phyloP scores from a whole-genome alignment of 2,113 vertebrate species.

The Brachyhypopomus gauderio region DNA sequence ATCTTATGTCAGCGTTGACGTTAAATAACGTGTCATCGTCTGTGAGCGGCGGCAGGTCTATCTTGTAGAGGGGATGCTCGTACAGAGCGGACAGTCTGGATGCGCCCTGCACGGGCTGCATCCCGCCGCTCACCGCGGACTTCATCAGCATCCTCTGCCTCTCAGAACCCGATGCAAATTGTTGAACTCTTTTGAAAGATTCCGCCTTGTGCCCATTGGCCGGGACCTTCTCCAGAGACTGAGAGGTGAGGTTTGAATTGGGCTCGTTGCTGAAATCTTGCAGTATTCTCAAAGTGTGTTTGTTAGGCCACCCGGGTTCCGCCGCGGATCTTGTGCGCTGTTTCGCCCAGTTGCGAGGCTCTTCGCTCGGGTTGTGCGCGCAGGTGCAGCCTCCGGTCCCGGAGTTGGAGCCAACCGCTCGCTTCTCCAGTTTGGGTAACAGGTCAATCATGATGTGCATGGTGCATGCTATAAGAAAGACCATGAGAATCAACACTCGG shows the following conservation, averaged over 20 bases:
- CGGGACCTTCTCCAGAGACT: slow-evolving; percentile 80
- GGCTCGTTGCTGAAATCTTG: slow-evolving; percentile 94
- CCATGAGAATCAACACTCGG: slow-evolving; percentile 85
- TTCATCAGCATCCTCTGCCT: slow-evolving; percentile 52
- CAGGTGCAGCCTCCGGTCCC: slow-evolving; percentile 79
- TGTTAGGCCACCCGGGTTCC: slow-evolving; percentile 86
- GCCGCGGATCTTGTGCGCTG: slow-evolving; percentile 54
- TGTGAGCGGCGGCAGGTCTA: slow-evolving; percentile 73
- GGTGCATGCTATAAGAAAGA: slow-evolving; percentile 88
- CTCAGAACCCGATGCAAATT: slow-evolving; percentile 46
- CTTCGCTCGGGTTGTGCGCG: slow-evolving; percentile 71
- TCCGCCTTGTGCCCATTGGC: slow-evolving; percentile 64
- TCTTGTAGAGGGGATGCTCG: slow-evolving; percentile 83
- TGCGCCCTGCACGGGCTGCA: slow-evolving; percentile 42
- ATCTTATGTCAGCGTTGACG: slow-evolving; percentile 88
- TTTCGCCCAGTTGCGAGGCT: slow-evolving; percentile 71
- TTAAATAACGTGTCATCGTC: slow-evolving; percentile 90
- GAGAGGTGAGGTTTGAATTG: slow-evolving; percentile 85
- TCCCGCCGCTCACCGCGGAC: slow-evolving; percentile 22
- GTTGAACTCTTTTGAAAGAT: slow-evolving; percentile 48
- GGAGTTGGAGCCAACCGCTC: slow-evolving; percentile 69
- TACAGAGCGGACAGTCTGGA: slow-evolving; percentile 81
- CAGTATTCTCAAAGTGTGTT: slow-evolving; percentile 87
- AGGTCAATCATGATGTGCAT: slow-evolving; percentile 93
- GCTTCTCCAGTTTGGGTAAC: slow-evolving; percentile 85